Conservation (phyloP, 2,113 vertebrate genomes). For the Perccottus glenii region DNA sequence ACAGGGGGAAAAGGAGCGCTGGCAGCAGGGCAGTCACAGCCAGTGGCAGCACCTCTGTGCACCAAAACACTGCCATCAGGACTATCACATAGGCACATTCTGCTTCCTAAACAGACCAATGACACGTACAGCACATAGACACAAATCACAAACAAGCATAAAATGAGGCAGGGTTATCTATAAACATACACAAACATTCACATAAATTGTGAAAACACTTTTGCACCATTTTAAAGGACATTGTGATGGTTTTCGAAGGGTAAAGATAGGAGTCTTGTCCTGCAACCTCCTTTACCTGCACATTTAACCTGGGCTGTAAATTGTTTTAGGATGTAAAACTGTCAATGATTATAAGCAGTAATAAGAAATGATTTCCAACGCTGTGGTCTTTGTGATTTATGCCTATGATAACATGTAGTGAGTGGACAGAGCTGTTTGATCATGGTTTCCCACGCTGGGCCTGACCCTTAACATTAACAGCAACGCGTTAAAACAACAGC, state of each 20-base stretch:
- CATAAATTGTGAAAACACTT: background rate
- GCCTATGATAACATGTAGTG: slow-evolving; percentile 42
- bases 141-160: too few relatives aligned
- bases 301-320: background rate
- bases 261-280: slow-evolving; percentile 15
- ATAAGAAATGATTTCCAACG: too few relatives aligned
- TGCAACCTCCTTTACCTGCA: background rate
- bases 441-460: slow-evolving; percentile 59
- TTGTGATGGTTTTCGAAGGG: slow-evolving; percentile 36
- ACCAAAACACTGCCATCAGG: slow-evolving; percentile 96
- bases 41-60: slow-evolving; percentile 92
- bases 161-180: background rate
- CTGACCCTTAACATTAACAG: slow-evolving; percentile 37
- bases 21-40: slow-evolving; percentile 91
- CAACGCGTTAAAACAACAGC: slow-evolving; percentile 56
- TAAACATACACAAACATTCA: background rate
- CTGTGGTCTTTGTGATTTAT: background rate
- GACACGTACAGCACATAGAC: background rate
- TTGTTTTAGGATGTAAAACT: background rate
- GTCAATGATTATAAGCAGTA: background rate
- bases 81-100: slow-evolving; percentile 89
- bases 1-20: slow-evolving; percentile 89
- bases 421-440: slow-evolving; percentile 22
- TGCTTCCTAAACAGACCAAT: slow-evolving; percentile 80
- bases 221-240: background rate